These are phyloP conservation scores for Percopsis omiscomaycus DNA, from an alignment of 2,797 vertebrate genomes.

Conservation along the genomic window DNA sequence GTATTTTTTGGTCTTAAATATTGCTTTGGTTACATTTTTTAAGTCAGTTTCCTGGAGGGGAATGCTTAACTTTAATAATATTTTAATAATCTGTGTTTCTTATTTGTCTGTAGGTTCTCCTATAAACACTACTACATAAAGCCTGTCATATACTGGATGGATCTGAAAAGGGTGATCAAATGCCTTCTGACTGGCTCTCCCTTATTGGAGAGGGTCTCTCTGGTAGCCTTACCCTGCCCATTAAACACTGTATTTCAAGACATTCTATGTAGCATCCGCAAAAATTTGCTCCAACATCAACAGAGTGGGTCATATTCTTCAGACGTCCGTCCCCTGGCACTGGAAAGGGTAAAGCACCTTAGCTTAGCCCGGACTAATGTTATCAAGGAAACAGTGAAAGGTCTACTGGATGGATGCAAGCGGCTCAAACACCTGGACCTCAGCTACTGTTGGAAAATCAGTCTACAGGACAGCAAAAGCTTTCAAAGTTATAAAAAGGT, in stretches of 20 bases:
- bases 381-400: slow-evolving; percentile 50
- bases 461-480: slow-evolving; percentile 11
- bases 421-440: slow-evolving; percentile 65
- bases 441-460: slow-evolving; percentile 73
- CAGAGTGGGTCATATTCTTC: not conserved
- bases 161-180: slow-evolving; percentile 62
- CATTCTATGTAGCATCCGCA: slow-evolving; percentile 25
- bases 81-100: not conserved
- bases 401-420: slow-evolving; percentile 48
- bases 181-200: slow-evolving; percentile 70
- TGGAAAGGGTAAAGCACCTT: slow-evolving; percentile 47
- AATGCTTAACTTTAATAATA: too few relatives aligned
- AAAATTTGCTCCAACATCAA: not conserved
- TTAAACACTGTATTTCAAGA: slow-evolving; percentile 67
- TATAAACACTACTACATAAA: slow-evolving; percentile 60
- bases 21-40: too few relatives aligned
- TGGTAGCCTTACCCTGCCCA: slow-evolving; percentile 73
- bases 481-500: slow-evolving; percentile 18
- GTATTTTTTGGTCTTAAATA: too few relatives aligned
- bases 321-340: slow-evolving; percentile 19
- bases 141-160: slow-evolving; percentile 49
- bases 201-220: slow-evolving; percentile 64
- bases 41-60: too few relatives aligned
- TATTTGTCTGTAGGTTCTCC: slow-evolving; percentile 65
- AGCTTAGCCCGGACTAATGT: slow-evolving; percentile 67